These are phyloP conservation scores for Crossaster papposus DNA, from an alignment of 53 echinoderm and acorn worm genomes.

Conservation along the genomic window DNA sequence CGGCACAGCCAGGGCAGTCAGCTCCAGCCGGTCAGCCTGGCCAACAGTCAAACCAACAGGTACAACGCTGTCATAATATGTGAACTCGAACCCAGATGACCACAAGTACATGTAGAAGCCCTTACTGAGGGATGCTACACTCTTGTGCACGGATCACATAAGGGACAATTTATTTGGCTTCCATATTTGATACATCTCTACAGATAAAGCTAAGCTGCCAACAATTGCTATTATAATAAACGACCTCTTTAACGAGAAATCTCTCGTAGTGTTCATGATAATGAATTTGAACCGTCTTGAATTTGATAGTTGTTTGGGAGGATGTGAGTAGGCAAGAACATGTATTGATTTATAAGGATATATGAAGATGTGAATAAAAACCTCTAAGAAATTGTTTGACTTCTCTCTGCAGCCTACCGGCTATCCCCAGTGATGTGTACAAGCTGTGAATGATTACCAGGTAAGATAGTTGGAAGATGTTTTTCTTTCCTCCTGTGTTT, in stretches of 20 bases:
- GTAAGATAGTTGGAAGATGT: neutral
- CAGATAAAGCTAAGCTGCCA: too few relatives aligned
- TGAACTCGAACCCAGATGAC: neutral
- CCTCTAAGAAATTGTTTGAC: neutral
- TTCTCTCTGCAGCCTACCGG: slow-evolving; percentile 26
- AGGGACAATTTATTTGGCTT: too few relatives aligned
- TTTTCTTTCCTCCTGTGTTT: neutral
- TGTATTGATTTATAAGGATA: neutral
- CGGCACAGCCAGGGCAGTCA: slow-evolving; percentile 32
- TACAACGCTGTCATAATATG: neutral
- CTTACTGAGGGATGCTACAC: too few relatives aligned
- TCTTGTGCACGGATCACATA: too few relatives aligned
- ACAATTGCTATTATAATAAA: too few relatives aligned
- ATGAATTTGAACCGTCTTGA: too few relatives aligned
- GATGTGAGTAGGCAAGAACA: too few relatives aligned
- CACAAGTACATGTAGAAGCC: too few relatives aligned
- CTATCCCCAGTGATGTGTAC: slow-evolving; percentile 39
- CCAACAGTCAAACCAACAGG: slow-evolving; percentile 56
- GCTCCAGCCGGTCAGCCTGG: slow-evolving; percentile 44
- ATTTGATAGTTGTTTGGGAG: too few relatives aligned
- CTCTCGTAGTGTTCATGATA: too few relatives aligned
- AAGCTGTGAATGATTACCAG: slow-evolving; percentile 2
- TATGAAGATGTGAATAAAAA: neutral
- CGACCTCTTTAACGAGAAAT: too few relatives aligned
- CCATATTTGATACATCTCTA: too few relatives aligned